Percentiles rank a stretch among this genome's conserved stretches.
phyloP scores from a whole-genome alignment of 2,113 vertebrate genomes.

The Clinocottus analis region DNA sequence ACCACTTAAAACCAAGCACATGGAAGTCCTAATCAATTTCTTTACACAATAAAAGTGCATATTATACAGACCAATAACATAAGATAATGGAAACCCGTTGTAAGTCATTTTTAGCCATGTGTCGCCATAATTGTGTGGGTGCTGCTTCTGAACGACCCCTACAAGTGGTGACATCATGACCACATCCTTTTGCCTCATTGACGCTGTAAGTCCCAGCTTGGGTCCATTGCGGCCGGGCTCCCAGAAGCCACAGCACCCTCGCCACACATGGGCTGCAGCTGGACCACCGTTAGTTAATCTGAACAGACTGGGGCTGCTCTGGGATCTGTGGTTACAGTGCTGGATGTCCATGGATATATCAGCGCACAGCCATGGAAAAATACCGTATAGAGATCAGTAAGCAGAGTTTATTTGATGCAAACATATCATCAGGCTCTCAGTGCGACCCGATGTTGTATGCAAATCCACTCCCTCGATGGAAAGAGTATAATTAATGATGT shows the following conservation, averaged over 20 bases:
- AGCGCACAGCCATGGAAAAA: conserved; percentile 71
- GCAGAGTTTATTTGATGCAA: conserved; percentile 81
- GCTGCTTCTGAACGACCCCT: conserved; percentile 79
- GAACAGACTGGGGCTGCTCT: conserved; percentile 58
- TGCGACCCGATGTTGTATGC: conserved; percentile 80
- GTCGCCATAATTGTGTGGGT: conserved; percentile 74
- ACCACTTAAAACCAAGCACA: conserved; percentile 44
- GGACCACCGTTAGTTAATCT: conserved; percentile 82
- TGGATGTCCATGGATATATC: conserved; percentile 74
- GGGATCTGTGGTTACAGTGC: conserved; percentile 67
- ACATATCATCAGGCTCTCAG: conserved; percentile 81
- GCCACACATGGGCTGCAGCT: conserved; percentile 84
- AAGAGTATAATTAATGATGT: conserved; percentile 82
- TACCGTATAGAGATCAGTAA: conserved; percentile 83
- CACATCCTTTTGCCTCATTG: conserved; percentile 81
- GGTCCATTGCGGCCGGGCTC: conserved; percentile 77
- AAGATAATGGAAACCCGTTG: conserved; percentile 76
- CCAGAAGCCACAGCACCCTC: conserved; percentile 79
- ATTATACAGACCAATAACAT: conserved; percentile 66
- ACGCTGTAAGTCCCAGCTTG: conserved; percentile 66
- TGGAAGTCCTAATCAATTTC: conserved; percentile 53
- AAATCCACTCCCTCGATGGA: conserved; percentile 78
- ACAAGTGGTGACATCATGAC: conserved; percentile 82
- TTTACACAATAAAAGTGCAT: conserved; percentile 60
- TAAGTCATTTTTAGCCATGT: conserved; percentile 76